Evolutionary conservation across 2,888 invertebrate species (phyloP).

Genomic region (Scaptomyza parva): DNA sequence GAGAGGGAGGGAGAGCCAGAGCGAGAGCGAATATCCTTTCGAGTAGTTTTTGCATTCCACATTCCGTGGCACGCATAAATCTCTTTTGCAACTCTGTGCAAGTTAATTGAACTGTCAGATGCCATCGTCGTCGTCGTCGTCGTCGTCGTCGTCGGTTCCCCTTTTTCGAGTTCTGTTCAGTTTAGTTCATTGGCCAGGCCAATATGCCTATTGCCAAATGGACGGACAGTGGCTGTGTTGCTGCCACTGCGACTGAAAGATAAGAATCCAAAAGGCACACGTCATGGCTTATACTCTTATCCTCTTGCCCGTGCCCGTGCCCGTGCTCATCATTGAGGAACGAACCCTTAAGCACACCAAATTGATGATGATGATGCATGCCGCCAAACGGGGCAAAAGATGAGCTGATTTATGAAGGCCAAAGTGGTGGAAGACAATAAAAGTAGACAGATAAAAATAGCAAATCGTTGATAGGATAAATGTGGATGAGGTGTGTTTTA

Average conservation of each 20-base stretch:
- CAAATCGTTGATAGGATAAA: conserved; percentile 1
- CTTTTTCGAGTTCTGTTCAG: no score
- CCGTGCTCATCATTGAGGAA: no score
- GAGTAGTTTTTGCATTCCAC: conserved; percentile 45
- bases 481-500: neutral
- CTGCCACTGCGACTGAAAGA: conserved; percentile 2
- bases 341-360: conserved; percentile 38
- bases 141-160: no score
- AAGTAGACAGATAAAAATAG: conserved; percentile 17
- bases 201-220: conserved; percentile 7
- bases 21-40: conserved; percentile 29
- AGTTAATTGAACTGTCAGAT: conserved; percentile 57
- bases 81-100: neutral
- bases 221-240: conserved; percentile 16
- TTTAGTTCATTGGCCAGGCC: conserved; percentile 38
- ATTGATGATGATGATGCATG: conserved; percentile 51
- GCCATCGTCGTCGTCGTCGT: neutral
- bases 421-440: neutral
- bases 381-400: conserved; percentile 16
- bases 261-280: conserved; percentile 34
- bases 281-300: conserved; percentile 10
- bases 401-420: conserved; percentile 52
- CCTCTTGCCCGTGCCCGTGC: no score
- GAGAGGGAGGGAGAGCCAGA: neutral
- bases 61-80: conserved; percentile 22